Evolutionary conservation across 2,888 invertebrate species (phyloP), one percentile per base, ranked within the genome.

Genomic region (Drosophila aldrichi): DNA sequence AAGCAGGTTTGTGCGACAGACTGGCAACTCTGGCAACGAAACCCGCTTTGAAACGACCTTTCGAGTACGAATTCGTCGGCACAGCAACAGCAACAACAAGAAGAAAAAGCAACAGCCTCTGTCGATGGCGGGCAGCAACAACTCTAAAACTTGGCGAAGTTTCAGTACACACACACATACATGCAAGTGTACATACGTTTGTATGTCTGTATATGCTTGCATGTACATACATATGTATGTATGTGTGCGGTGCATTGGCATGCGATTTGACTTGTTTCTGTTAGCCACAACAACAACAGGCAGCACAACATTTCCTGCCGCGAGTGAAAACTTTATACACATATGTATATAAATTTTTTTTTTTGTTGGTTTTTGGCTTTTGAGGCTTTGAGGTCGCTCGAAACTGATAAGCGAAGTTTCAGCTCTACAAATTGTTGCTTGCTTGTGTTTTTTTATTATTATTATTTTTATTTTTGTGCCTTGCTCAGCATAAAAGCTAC

Each of bases 41-140:
- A 90, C 88, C 90, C 90, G 91, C 82, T 91, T 91, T 92, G 91
- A 91, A 91, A 91, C 91, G 91, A 91, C 91, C 91, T 91, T 91
- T 91, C 92, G 91, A 92, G 91, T 91, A 91, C 91, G 91, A 91
- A 90, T 87, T 89, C 89, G 77, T 81, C 84, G 82, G 76, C 89
- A 82, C 85, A 83, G 73, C 87, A 88, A 84, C 82, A 85, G 34
- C 59, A 84, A 57, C 67, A 43, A 67, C 66, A 74, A 70, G 55
- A 75, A 72, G 56, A 82, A 77, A 78, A 70, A 84, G 85, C 81
- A 81, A 84, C 81, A 84, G 85, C 79, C 81, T 81, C 81, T 44
- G 60, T 59, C 29, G 32, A 43, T 63, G 57, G 63, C 68, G 54
- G 61, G 12, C 74, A 83, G 81, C 83, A 82, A 88, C 83, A 88